These are phyloP conservation scores for Drosophila anomalipes DNA, from an alignment of 2,888 invertebrate species.

Conservation along the genomic window DNA sequence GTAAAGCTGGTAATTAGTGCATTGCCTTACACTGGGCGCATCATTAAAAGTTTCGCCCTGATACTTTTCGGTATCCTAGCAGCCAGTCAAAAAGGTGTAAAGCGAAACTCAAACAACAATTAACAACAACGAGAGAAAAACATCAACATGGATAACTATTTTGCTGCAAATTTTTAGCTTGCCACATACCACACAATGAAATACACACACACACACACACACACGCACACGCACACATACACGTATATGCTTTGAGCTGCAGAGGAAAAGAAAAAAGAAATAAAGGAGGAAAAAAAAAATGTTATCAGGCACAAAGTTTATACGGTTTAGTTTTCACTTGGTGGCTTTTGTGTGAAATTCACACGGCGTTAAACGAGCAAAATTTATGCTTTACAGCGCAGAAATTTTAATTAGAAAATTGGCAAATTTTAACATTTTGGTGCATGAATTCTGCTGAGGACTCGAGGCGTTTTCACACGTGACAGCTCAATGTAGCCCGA, in stretches of 20 bases:
- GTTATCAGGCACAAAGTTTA: conserved; percentile 44
- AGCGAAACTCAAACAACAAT: conserved; percentile 43
- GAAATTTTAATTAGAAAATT: conserved; percentile 81
- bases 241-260: conserved; percentile 28
- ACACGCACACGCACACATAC: background rate
- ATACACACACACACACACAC: background rate
- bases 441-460: conserved; percentile 22
- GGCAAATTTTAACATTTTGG: conserved; percentile 67
- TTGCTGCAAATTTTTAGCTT: conserved; percentile 24
- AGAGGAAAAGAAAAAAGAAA: background rate
- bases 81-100: conserved; percentile 36
- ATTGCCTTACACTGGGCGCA: conserved; percentile 24
- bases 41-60: conserved; percentile 34
- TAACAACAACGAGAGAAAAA: conserved; percentile 12
- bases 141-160: conserved; percentile 8
- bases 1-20: conserved; percentile 46
- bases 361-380: conserved; percentile 67
- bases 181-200: conserved; percentile 18
- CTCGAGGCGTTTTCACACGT: conserved; percentile 63
- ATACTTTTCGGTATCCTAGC: conserved; percentile 16
- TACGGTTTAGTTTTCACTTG: conserved; percentile 39
- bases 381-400: conserved; percentile 80
- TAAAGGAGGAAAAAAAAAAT: background rate
- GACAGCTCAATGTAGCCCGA: conserved; percentile 70
- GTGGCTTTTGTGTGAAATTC: conserved; percentile 55